Conservation (phyloP, 2,888 invertebrate species). For the Tachina fera region DNA sequence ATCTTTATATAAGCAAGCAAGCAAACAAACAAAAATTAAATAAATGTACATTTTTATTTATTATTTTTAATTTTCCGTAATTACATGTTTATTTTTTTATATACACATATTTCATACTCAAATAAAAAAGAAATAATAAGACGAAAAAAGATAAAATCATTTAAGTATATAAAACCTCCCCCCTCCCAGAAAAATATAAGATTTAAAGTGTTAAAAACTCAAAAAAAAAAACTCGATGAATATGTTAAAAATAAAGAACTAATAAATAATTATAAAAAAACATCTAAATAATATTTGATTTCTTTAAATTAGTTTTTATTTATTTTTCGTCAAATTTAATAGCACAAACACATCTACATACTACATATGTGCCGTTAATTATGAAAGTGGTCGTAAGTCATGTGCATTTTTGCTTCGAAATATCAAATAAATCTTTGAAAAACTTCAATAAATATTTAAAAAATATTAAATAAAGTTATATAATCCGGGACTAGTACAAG, state of each 20-base stretch:
- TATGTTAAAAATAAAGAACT: slow-evolving; percentile 47
- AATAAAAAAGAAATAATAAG: slow-evolving; percentile 28
- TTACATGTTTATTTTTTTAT: slow-evolving; percentile 54
- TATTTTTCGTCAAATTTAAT: not conserved
- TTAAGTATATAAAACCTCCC: slow-evolving; percentile 37
- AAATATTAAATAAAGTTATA: too few species aligned
- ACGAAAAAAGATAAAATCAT: slow-evolving; percentile 40
- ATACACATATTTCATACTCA: slow-evolving; percentile 56
- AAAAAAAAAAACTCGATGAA: slow-evolving; percentile 42
- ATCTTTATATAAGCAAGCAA: slow-evolving; percentile 55
- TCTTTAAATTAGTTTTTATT: not conserved
- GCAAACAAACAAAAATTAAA: slow-evolving; percentile 44
- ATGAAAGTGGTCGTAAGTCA: too few species aligned
- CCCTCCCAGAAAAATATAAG: slow-evolving; percentile 29
- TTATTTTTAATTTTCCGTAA: slow-evolving; percentile 56
- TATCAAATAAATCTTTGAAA: too few species aligned
- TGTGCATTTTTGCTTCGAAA: too few species aligned
- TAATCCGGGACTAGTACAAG: too few species aligned
- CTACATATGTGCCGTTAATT: too few species aligned
- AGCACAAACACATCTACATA: too few species aligned
- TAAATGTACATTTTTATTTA: slow-evolving; percentile 62
- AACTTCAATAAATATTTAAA: too few species aligned
- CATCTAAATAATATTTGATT: not conserved
- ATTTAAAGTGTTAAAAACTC: slow-evolving; percentile 43
- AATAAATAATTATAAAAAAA: slow-evolving; percentile 51